Evolutionary conservation across 2,888 invertebrate genomes (phyloP).

Genomic region (Callyntrura guangdongensis): DNA sequence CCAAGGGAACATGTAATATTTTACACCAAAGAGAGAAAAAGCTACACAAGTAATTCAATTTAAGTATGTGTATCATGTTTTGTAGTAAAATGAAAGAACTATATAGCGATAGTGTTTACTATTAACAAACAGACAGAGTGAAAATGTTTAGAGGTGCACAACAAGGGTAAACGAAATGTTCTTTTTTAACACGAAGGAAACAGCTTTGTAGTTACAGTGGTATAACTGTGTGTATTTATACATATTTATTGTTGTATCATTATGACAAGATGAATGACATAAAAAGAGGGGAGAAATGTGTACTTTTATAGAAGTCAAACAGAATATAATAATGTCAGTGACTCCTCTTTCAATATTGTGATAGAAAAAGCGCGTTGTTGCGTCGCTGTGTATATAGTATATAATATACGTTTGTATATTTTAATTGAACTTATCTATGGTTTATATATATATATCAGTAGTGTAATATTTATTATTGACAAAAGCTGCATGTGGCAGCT

Average conservation of each 20-base stretch:
- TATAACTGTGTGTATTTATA: no score
- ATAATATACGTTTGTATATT: neutral
- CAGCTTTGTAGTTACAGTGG: slow-evolving; percentile 26
- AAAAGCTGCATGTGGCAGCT: slow-evolving; percentile 35
- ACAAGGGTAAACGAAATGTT: slow-evolving; percentile 51
- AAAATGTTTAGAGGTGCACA: slow-evolving; percentile 44
- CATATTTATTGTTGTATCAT: slow-evolving; percentile 3
- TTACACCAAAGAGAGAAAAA: slow-evolving; percentile 8
- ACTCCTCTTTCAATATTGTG: neutral
- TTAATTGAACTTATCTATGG: neutral
- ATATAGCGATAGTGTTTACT: neutral
- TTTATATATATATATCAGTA: neutral
- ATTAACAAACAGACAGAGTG: slow-evolving; percentile 27
- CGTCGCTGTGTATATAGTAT: neutral
- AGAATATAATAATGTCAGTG: slow-evolving; percentile 35
- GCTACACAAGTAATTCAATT: slow-evolving; percentile 47
- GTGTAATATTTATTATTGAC: slow-evolving; percentile 28
- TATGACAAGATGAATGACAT: slow-evolving; percentile 70
- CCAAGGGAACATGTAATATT: neutral
- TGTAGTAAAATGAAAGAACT: slow-evolving; percentile 16
- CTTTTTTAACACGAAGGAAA: slow-evolving; percentile 55
- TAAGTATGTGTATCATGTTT: slow-evolving; percentile 26
- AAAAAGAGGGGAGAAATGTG: slow-evolving; percentile 34
- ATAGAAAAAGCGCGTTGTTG: slow-evolving; percentile 54
- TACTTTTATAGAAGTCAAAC: neutral